Percentiles rank a stretch among this genome's conserved stretches.
Evolutionary conservation across 2,888 invertebrate genomes (phyloP).

Genomic region (Bombyx huttoni): DNA sequence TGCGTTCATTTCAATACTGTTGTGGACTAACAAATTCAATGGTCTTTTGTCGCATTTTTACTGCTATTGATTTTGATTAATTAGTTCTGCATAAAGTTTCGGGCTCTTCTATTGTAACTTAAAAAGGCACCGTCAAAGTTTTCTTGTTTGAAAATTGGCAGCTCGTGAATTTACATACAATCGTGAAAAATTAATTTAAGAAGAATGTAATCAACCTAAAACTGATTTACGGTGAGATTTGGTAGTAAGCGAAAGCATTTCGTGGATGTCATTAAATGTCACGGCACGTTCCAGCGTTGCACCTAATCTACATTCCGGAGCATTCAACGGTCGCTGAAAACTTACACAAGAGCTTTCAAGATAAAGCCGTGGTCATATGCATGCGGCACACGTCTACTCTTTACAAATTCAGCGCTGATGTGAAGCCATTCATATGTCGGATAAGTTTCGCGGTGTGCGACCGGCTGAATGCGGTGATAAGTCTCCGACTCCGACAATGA

Average conservation of each 20-base stretch:
- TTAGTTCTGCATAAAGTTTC: slow-evolving; percentile 22
- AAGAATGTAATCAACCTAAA: not conserved
- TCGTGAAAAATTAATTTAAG: not conserved
- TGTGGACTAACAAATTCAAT: slow-evolving; percentile 35
- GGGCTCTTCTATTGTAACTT: slow-evolving; percentile 6
- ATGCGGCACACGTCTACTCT: slow-evolving; percentile 65
- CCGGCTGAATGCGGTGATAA: slow-evolving; percentile 53
- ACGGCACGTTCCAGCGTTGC: slow-evolving; percentile 7
- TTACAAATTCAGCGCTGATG: slow-evolving; percentile 64
- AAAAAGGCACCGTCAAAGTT: not conserved
- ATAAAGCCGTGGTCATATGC: slow-evolving; percentile 52
- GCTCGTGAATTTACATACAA: not conserved
- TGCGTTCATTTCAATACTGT: slow-evolving; percentile 51
- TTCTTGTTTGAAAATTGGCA: not conserved
- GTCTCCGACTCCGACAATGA: slow-evolving; percentile 43
- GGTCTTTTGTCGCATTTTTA: slow-evolving; percentile 28
- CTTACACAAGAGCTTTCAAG: slow-evolving; percentile 41
- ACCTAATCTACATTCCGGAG: slow-evolving; percentile 31
- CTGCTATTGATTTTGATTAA: slow-evolving; percentile 45
- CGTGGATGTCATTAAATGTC: not conserved
- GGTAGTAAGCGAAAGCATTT: slow-evolving; percentile 1
- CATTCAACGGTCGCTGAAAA: slow-evolving; percentile 33
- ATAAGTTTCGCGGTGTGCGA: slow-evolving; percentile 55
- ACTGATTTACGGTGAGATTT: not conserved
- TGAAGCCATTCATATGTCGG: slow-evolving; percentile 54